Conservation (phyloP, 1,140 invertebrate species). For the Heliconius congener region DNA sequence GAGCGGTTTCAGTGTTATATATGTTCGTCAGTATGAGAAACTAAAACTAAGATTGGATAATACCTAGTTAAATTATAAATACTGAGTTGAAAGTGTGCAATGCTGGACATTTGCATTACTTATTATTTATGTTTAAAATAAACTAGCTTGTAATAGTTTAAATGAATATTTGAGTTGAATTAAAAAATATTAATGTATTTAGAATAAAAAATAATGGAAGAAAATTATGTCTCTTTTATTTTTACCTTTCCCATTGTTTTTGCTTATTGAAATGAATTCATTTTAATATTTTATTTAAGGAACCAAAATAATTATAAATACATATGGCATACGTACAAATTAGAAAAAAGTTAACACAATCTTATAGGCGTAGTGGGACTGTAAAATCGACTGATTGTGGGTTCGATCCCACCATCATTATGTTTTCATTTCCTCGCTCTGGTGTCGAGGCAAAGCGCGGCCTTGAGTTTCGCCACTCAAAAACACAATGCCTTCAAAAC, state of each 20-base stretch:
- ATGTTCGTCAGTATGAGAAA: conserved; percentile 70
- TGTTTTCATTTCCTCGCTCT: no score
- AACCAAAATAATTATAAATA: no score
- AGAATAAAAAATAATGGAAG: conserved; percentile 81
- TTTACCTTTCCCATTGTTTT: background rate
- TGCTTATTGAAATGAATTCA: background rate
- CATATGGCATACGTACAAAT: no score
- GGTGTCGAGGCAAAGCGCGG: no score
- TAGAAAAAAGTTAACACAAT: no score
- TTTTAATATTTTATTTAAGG: no score
- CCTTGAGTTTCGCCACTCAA: no score
- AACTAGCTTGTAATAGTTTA: conserved; percentile 81
- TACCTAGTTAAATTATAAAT: conserved; percentile 76
- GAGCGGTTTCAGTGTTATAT: conserved; percentile 68
- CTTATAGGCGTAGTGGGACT: no score
- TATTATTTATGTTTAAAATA: conserved; percentile 79
- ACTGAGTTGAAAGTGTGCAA: conserved; percentile 77
- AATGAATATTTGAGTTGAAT: conserved; percentile 80
- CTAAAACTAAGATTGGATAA: conserved; percentile 75
- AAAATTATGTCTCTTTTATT: conserved; percentile 52
- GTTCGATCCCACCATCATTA: no score
- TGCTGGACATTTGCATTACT: conserved; percentile 80
- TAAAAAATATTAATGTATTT: conserved; percentile 81
- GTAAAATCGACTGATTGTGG: no score
- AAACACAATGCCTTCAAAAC: no score